phyloP scores from a whole-genome alignment of 2,888 invertebrate species.

The Dryobota labecula region DNA sequence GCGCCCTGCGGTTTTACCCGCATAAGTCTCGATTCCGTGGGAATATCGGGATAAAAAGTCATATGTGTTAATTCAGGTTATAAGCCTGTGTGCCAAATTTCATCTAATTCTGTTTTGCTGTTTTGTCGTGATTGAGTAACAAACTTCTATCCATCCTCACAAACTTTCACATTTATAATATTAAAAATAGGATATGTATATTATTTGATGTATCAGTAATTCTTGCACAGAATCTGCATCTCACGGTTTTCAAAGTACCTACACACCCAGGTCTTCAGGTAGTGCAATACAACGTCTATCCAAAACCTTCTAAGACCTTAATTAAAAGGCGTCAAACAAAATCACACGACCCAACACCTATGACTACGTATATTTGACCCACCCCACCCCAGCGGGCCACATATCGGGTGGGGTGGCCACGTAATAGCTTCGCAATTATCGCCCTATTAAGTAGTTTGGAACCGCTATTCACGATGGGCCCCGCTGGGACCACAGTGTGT shows the following conservation, averaged over 20 bases:
- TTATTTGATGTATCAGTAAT: neutral
- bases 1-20: too few species aligned
- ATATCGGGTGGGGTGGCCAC: constrained; percentile 58
- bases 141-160: too few species aligned
- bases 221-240: neutral
- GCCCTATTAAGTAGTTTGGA: constrained; percentile 88
- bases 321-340: constrained; percentile 48
- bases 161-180: too few species aligned
- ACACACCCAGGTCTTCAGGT: neutral
- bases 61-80: too few species aligned
- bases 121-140: too few species aligned
- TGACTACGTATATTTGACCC: constrained; percentile 22
- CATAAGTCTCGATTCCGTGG: too few species aligned
- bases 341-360: constrained; percentile 43
- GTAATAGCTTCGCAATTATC: constrained; percentile 86
- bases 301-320: constrained; percentile 19
- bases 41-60: too few species aligned
- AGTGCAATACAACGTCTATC: neutral
- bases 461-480: constrained; percentile 74
- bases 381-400: constrained; percentile 30
- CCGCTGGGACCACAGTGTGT: constrained; percentile 63
- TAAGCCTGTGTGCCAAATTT: too few species aligned
- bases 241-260: neutral
- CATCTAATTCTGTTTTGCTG: too few species aligned
- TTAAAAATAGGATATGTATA: too few species aligned